A percentile compares a stretch with the other conserved stretches of the same genome.
These are phyloP conservation scores for Phyllostomus discolor DNA, from an alignment of 2,113 vertebrate species.

Conservation along the genomic window DNA sequence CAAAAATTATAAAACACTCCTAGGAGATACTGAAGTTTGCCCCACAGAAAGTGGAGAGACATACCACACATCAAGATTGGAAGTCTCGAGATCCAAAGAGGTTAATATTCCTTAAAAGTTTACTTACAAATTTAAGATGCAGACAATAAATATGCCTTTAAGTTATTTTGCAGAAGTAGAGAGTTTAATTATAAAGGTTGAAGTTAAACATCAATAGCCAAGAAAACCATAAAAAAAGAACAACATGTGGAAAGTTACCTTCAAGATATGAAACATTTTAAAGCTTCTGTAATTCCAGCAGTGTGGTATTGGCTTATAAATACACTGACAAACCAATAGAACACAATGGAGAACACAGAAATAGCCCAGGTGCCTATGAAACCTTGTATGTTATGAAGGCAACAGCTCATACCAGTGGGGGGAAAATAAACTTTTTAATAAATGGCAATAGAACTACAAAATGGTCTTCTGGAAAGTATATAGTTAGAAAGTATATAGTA, in stretches of 20 bases:
- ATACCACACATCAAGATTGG: background rate
- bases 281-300: slow-evolving; percentile 34
- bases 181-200: background rate
- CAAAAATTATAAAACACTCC: slow-evolving; percentile 10
- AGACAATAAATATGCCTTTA: background rate
- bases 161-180: background rate
- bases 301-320: background rate
- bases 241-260: background rate
- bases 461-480: too few relatives aligned
- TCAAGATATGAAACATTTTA: background rate
- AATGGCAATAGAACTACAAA: background rate
- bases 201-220: slow-evolving; percentile 14
- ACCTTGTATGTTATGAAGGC: slow-evolving; percentile 22
- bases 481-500: too few relatives aligned
- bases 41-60: background rate
- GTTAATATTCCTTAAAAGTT: background rate
- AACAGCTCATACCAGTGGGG: background rate
- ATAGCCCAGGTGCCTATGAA: background rate
- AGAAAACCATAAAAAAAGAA: background rate
- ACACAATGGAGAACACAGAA: slow-evolving; percentile 22
- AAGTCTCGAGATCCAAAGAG: background rate
- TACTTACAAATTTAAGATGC: background rate
- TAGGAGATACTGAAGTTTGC: background rate
- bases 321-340: background rate
- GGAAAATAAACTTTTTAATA: slow-evolving; percentile 1